Evolutionary conservation across 2,888 invertebrate species (phyloP), one percentile per base, ranked within the genome.

Genomic region (Saturnia pavonia): DNA sequence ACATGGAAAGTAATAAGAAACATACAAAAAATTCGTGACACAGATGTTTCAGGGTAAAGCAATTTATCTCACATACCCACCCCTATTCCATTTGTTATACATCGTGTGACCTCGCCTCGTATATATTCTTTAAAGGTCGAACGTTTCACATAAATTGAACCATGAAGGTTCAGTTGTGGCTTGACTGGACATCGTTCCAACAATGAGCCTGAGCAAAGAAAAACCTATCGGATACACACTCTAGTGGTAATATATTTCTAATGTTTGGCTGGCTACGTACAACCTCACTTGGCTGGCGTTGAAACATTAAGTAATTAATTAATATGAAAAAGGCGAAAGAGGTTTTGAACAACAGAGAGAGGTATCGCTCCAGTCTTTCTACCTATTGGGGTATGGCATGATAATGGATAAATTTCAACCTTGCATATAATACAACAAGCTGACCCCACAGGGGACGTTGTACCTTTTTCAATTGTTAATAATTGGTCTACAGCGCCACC

Each of bases 41-140:
- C 70, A 70, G 70, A 70, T 70, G 70, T 70, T 70, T 45, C 54
- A 19, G 70, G 42, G 67, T 27, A 27, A 27, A 43, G 22, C 67
- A 34, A 70, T 70, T 70, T 70, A 51, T 70, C 70, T 70, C 25
- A 60, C 25, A 66, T 42, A 22, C 67, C 67, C 25, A 22, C 67
- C 67, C 25, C 22, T 54, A 70, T 70, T 66, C 51, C 70, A 51
- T 70, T 67, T 43, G 70, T 67, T 12, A 57, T 27, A 27, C 27
- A 60, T 60, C 14, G 57, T 60, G 57, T 54, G 25, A 65, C 65
- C 65, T 65, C 27, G 40, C n/a, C 40, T n/a, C n/a, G 65, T 14
- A 60, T 60, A 60, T 11, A 34, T 34, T 63, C 16, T 14, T 54
- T 34, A 40, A 34, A 65, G 34, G 22, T 40, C 65, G 65, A 65